phyloP scores from a whole-genome alignment of 2,113 vertebrate genomes.

The Perognathus longimembris region DNA sequence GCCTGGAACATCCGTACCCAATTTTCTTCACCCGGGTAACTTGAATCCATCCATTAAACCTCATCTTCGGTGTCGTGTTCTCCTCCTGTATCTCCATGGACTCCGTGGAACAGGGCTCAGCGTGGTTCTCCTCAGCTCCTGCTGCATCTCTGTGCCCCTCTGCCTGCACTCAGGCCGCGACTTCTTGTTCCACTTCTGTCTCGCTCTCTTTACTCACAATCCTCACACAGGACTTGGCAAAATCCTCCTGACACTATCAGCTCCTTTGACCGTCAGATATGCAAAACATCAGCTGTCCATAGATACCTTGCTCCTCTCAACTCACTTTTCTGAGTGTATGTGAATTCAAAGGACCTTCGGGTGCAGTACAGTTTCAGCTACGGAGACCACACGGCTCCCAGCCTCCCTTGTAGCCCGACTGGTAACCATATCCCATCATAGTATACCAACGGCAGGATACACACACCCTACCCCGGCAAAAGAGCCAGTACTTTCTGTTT shows the following conservation, averaged over 20 bases:
- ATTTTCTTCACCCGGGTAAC: conserved; percentile 10
- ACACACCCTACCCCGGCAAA: background rate
- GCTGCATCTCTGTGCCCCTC: background rate
- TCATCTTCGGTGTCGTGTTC: background rate
- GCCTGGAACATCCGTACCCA: conserved; percentile 45
- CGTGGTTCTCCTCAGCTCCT: background rate
- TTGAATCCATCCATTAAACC: conserved; percentile 43
- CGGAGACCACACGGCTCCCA: background rate
- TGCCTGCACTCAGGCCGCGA: background rate
- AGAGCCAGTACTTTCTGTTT: background rate
- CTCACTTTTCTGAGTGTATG: background rate
- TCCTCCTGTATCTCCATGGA: background rate
- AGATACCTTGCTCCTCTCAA: background rate
- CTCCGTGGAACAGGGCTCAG: background rate
- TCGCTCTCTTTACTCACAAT: background rate
- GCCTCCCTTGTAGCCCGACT: background rate
- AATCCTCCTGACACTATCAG: background rate
- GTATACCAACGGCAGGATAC: background rate
- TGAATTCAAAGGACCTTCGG: background rate
- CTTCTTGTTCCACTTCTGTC: background rate
- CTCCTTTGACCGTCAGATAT: background rate
- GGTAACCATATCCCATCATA: background rate
- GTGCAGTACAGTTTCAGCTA: background rate
- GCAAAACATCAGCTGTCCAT: background rate
- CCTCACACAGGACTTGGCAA: background rate